Evolutionary conservation across 2,888 invertebrate species (phyloP), one percentile per base, ranked within the genome.

Genomic region (Syritta pipiens): DNA sequence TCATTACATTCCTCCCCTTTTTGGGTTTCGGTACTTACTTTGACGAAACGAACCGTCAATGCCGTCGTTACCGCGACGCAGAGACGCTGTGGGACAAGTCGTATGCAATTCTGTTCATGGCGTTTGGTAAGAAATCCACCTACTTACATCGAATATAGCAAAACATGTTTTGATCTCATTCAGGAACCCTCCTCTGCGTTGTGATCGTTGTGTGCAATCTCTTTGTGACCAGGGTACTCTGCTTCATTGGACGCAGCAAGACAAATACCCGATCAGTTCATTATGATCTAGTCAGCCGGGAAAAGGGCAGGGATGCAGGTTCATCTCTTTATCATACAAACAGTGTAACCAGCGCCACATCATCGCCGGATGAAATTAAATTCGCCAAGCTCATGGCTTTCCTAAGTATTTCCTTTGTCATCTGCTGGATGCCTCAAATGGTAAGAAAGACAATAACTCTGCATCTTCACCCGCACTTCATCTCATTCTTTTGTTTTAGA

Each of bases 351-450:
- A 84, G 86, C 4, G 82, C 84, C 1, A 84, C 88, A 30, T 86
- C 81, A 19, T 83, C 96, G 0, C 92, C 93, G 0, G 96, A 96
- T 86, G 96, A 96, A 88, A 91, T 95, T 53, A 94, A 95, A 76
- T 96, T 96, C 88, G 95, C 95, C 83, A 92, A 94, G 83, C 91
- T 96, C 40, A 96, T 96, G 96, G 94, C 94, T 1, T 92, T 93
- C 53, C 91, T 96, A 37, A 95, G 96, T 81, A 92, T 95, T 81
- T 92, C 94, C 22, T 96, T 96, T 87, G 93, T 96, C 84, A 89
- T 94, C 40, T 96, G 95, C 89, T 96, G 96, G 96, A 91, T 95
- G 89, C 96, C 96, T 19, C 95, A 96, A 89, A 93, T 96, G 94
- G 96, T 96, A 86, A 91, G 90, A 82, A 12, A 3, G 17, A n/a